A percentile compares a stretch with the other conserved stretches of the same genome.
Conservation (phyloP, 2,113 vertebrate genomes). For the Mustelus asterias region DNA sequence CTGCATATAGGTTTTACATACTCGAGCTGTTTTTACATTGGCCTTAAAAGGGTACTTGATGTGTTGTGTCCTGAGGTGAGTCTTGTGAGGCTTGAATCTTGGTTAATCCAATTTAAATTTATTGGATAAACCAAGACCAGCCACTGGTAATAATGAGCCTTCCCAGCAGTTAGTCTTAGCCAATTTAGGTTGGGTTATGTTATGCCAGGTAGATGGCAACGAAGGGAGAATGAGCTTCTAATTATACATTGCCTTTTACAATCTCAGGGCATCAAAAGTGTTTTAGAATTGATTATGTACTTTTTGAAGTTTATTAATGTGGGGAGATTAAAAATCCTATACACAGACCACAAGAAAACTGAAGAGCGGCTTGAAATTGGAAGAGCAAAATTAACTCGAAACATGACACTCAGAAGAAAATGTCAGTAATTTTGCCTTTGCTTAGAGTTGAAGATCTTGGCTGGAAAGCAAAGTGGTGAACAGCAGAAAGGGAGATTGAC, state of each 20-base stretch:
- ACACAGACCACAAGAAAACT: too few species aligned
- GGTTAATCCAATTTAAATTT: not conserved
- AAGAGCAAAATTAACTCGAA: too few species aligned
- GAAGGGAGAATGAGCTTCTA: not conserved
- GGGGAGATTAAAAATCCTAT: too few species aligned
- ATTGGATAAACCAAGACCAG: not conserved
- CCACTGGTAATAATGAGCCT: not conserved
- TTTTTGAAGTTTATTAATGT: conserved; percentile 2
- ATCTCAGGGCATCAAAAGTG: not conserved
- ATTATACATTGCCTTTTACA: not conserved
- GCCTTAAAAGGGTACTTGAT: not conserved
- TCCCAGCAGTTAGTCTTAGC: not conserved
- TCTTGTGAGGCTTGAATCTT: too few species aligned
- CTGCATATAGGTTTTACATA: not conserved
- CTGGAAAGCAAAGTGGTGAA: too few species aligned
- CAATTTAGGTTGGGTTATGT: not conserved
- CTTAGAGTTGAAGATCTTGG: too few species aligned
- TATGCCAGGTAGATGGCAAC: not conserved
- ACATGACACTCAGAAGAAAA: too few species aligned
- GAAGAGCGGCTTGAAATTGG: too few species aligned
- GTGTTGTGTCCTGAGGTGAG: not conserved
- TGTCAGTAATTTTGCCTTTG: too few species aligned
- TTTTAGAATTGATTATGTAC: not conserved
- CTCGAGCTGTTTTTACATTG: not conserved
- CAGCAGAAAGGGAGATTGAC: too few species aligned